Evolutionary conservation across 2,113 vertebrate genomes (phyloP), one percentile per base, ranked within the genome.

Genomic region (Albula glossodonta): DNA sequence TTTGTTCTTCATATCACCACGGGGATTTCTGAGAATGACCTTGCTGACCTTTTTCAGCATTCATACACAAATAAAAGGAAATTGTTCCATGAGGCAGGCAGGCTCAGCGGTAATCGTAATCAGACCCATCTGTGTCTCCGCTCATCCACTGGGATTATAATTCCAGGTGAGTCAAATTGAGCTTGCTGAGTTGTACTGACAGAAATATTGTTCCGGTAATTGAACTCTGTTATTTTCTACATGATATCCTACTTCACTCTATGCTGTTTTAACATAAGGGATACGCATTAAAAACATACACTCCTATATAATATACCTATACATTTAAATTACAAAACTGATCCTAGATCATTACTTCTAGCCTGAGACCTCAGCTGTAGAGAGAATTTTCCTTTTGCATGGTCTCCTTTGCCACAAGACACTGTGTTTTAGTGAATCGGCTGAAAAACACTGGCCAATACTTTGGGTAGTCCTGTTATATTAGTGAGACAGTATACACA

Each of bases 91-190:
- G 41, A 78, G 50, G 19, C 25, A 48, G 57, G 11, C 70, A 48
- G 52, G 17, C 19, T 15, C 15, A 22, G 19, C 74, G 4, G 53
- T 7, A 17, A 78, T 63, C 49, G 13, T 60, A 60, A 79, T 56
- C 51, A 79, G 83, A 19, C 41, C 41, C 84, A 60, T 77, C 51
- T 84, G 83, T 19, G 74, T 84, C n/a, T 49, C 8, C 48, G 70
- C 51, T 10, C 4, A 25, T 17, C 25, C 19, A 4, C 51, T 25
- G 50, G 50, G 83, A 77, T 13, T 70, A 51, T 84, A 66, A 84
- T 31, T 78, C 66, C 66, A 77, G 83, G 63, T 84, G 83, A 77
- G 51, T 78, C 49, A 53, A 77, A 84, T 41, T 78, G 66, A 53
- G 12, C 66, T 8, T 84, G 66, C 66, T 8, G 83, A 52, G 22